Base-by-base conservation (phyloP, 2,113 vertebrate genomes). In the Cricetomys ansorgei region DNA sequence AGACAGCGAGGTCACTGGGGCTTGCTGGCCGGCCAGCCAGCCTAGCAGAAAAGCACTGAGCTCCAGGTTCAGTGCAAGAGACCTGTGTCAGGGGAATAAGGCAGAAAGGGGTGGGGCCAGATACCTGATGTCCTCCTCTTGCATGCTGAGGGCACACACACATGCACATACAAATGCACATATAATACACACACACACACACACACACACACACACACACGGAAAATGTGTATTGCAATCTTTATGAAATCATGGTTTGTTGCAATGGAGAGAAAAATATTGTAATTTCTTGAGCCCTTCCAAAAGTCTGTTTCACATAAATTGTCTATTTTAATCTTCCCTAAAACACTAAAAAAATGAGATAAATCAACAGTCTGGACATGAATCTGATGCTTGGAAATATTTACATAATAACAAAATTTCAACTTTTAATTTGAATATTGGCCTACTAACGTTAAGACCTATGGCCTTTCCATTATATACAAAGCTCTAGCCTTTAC, bases 161-260 rank as follows among this genome's bases (percentile, higher is more conserved):
- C 37, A 57, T 45, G 40, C 25, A 64, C 40, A 45, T 65, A 48
- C 59, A 31, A 65, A 48, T 34, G 16, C 5, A 34, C 59, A 34
- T 5, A 62, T 55, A 40, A 83, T 15, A 50, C 64, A 65, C 16
- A 37, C 67, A 69, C 34, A 72, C n/a, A 73, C 10, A 23, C 40
- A 73, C 70, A 9, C n/a, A 72, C 70, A 40, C 70, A n/a, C 13
- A 59, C 57, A 59, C 76, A 77, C 37, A 83, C 40, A 43, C n/a
- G 69, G 25, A 75, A 84, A 89, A 37, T 31, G 1, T 93, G 59
- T 81, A 13, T 29, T 94, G 19, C 65, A 16, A 69, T 40, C 50
- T 84, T 88, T 80, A 67, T 62, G 83, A 90, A 96, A 87, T 64
- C 23, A 45, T 76, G 59, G 65, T 72, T 80, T 37, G 31, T 67